These are phyloP conservation scores for Hirundichthys speculiger DNA, from an alignment of 2,113 vertebrate species.

Conservation along the genomic window DNA sequence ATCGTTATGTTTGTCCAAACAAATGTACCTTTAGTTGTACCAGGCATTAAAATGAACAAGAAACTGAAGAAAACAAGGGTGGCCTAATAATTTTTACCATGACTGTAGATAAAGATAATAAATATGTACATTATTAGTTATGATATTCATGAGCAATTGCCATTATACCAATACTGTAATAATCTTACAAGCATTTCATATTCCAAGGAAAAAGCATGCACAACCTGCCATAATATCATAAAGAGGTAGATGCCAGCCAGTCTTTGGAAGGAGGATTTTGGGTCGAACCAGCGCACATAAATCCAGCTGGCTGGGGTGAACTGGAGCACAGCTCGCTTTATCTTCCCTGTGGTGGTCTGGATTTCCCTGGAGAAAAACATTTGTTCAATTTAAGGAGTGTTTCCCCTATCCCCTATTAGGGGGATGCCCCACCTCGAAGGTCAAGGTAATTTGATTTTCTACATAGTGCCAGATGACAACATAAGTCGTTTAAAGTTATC, in stretches of 20 bases:
- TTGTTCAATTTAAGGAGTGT: neutral
- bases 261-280: slow-evolving; percentile 94
- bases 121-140: neutral
- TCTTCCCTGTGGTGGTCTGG: slow-evolving; percentile 93
- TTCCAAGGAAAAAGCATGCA: neutral
- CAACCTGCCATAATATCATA: slow-evolving; percentile 98
- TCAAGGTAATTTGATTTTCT: too few species aligned
- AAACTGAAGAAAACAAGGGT: too few species aligned
- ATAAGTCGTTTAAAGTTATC: too few species aligned
- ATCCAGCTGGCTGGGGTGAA: slow-evolving; percentile 98
- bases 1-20: too few species aligned
- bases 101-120: neutral
- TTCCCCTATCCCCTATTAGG: too few species aligned
- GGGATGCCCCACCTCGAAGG: too few species aligned
- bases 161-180: accelerated
- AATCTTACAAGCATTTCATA: neutral
- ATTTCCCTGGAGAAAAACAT: slow-evolving; percentile 84
- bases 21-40: too few species aligned
- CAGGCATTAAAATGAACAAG: too few species aligned
- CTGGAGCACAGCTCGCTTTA: slow-evolving; percentile 94
- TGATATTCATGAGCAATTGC: neutral
- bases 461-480: too few species aligned
- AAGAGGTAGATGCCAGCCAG: slow-evolving; percentile 94
- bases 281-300: slow-evolving; percentile 95
- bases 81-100: too few species aligned